Evolutionary conservation across 1,140 invertebrate species (phyloP).

Genomic region (Ceratitis capitata): DNA sequence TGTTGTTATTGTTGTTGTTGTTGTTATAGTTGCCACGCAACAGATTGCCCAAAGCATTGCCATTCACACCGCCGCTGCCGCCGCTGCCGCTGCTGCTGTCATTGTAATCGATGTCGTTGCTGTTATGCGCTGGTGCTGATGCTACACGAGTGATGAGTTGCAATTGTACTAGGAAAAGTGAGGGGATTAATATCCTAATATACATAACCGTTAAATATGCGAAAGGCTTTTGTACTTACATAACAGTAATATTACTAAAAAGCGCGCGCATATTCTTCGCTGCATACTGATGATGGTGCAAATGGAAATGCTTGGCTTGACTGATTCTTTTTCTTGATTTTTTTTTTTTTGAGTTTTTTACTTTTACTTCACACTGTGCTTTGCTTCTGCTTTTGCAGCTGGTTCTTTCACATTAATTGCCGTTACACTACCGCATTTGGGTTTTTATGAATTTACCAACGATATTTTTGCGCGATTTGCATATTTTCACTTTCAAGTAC

Average conservation of each 20-base stretch:
- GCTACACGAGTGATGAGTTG: background rate
- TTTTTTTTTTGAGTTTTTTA: background rate
- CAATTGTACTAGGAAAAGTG: background rate
- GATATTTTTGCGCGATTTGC: background rate
- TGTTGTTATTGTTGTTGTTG: too few relatives aligned
- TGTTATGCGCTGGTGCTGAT: background rate
- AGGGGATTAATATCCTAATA: background rate
- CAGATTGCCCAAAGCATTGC: background rate
- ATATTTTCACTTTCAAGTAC: background rate
- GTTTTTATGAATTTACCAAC: slow-evolving; percentile 1
- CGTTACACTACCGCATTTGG: background rate
- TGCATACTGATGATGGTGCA: background rate
- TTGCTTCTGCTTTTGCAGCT: background rate
- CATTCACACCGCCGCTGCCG: background rate
- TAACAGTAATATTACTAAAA: background rate
- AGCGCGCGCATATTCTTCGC: background rate
- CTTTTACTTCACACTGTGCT: background rate
- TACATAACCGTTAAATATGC: background rate
- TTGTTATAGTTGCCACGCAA: background rate
- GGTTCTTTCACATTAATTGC: background rate
- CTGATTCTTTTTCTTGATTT: background rate
- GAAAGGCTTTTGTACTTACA: background rate
- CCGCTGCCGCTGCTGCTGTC: background rate
- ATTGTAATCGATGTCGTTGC: slow-evolving; percentile 35
- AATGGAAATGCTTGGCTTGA: too few relatives aligned